Evolutionary conservation across 2,797 vertebrate genomes (phyloP).

Genomic region (Rallus crepitans): DNA sequence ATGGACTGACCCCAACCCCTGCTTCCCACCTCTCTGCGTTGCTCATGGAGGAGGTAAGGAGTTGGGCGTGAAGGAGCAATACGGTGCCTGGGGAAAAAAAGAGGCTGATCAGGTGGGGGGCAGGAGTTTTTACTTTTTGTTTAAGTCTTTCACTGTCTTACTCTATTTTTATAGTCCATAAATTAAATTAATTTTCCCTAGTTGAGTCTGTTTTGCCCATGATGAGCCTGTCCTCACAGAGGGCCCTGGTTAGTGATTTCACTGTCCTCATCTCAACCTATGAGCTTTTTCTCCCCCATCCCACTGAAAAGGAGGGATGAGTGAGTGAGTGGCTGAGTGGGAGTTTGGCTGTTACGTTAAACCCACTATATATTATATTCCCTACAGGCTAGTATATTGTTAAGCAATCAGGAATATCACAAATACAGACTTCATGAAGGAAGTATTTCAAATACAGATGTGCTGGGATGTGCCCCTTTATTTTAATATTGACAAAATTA

Average conservation of each 20-base stretch:
- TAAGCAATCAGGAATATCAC: neutral
- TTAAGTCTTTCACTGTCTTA: neutral
- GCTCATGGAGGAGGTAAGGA: neutral
- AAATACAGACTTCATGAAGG: neutral
- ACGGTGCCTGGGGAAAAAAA: neutral
- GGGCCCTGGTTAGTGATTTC: neutral
- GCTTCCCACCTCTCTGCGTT: neutral
- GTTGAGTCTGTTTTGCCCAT: neutral
- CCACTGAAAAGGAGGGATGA: neutral
- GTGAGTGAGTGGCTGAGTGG: neutral
- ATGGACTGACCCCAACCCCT: too few relatives aligned
- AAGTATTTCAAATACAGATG: neutral
- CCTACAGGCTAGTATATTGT: neutral
- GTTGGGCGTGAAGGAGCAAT: neutral
- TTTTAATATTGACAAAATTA: neutral
- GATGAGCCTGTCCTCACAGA: too few relatives aligned
- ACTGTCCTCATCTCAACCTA: neutral
- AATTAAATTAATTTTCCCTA: neutral
- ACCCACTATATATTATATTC: too few relatives aligned
- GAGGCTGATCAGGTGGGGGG: accelerated
- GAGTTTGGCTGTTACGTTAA: neutral
- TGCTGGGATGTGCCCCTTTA: neutral
- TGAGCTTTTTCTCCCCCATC: neutral
- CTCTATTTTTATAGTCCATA: neutral
- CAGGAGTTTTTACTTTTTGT: neutral